Base-by-base conservation (phyloP, 2,797 vertebrate species). In the Microchirus variegatus region DNA sequence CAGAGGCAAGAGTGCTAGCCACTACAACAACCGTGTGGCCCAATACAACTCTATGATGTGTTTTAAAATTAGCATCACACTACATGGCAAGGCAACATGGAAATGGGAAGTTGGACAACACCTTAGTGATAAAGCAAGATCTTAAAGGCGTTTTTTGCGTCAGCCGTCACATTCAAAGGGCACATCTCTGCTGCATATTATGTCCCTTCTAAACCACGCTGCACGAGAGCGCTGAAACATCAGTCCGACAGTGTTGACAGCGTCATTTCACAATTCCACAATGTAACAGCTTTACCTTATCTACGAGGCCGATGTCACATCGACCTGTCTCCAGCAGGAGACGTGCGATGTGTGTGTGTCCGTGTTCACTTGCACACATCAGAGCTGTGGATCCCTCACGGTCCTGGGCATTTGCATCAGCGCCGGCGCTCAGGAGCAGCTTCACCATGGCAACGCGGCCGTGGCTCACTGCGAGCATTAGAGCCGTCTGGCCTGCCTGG, bases 401-500 rank as follows among this genome's bases (percentile, higher is more conserved):
- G 63, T 98, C 97, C 87, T 96, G 95, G 61, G 94, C 89, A 85
- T 99, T 97, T 66, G 96, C 87, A 5, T 97, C 93, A 0, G 96
- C 94, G 9, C 84, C 90, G 73, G 94, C 95, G 55, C 90, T 85
- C 75, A 99, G 91, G 53, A 99, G 93, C 10, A 97, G 93, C 51
- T 90, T 93, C 66, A 97, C 96, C 97, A 98, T 98, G 88, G 96
- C 94, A 2, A 93, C 91, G 37, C 96, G 90, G 13, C 96, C 96
- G 1, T 99, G 97, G 88, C 94, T 95, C 40, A 97, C 95, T 1
- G 95, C 96, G 22, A 99, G 92, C 95, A 99, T 98, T 81, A 99
- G 91, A 0, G 97, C 97, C 0, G 97, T 99, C 92, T 96, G 97
- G 37, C 96, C 96, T 1, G 92, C 92, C 94, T 94, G 46, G 50